Conservation (phyloP, 1,140 invertebrate genomes). For the Heliothis subflexa region DNA sequence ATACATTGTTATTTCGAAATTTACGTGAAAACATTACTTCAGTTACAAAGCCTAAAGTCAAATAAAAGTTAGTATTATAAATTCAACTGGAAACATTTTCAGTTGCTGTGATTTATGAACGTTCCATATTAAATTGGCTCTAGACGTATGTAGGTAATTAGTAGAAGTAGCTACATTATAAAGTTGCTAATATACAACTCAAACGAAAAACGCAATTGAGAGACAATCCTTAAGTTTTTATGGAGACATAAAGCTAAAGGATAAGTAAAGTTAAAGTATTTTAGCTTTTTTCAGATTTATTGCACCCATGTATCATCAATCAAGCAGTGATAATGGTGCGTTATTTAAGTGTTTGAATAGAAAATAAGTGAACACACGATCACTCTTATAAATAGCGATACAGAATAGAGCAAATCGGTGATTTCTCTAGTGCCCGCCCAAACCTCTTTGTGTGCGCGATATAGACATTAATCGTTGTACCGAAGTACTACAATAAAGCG, state of each 20-base stretch:
- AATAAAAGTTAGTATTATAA: neutral
- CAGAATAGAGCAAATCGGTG: conserved; percentile 27
- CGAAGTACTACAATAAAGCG: conserved; percentile 16
- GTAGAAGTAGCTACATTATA: too few relatives aligned
- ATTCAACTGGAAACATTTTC: neutral
- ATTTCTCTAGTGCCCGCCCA: neutral
- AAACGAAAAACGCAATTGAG: too few relatives aligned
- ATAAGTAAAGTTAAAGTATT: too few relatives aligned
- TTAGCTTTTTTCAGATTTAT: neutral
- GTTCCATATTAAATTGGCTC: too few relatives aligned
- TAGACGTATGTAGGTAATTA: too few relatives aligned
- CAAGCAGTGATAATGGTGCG: neutral
- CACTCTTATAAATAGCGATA: neutral
- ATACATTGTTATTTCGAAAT: neutral
- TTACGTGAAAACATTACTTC: neutral
- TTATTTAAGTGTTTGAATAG: conserved; percentile 5
- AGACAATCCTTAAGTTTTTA: too few relatives aligned
- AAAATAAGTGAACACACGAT: conserved; percentile 27
- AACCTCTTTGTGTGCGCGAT: conserved; percentile 11
- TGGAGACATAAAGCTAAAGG: too few relatives aligned
- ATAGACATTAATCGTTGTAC: conserved; percentile 29
- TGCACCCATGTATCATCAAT: neutral
- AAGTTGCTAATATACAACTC: too few relatives aligned
- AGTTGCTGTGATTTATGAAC: neutral
- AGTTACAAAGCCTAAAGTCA: neutral